Evolutionary conservation across 2,113 vertebrate genomes (phyloP), one percentile per base, ranked within the genome.

Genomic region (Gobius niger): DNA sequence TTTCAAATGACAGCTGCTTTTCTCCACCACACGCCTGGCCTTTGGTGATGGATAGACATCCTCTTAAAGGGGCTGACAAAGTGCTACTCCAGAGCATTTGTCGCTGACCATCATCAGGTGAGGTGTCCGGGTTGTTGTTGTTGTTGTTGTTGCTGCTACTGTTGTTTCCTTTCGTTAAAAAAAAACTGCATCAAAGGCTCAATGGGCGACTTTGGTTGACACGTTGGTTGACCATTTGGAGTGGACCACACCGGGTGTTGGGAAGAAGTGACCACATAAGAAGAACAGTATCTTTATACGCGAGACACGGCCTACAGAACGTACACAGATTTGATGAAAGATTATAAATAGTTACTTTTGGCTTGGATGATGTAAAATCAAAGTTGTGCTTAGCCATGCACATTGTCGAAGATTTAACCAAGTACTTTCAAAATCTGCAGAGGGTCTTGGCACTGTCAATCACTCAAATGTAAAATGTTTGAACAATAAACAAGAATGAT

Each of bases 81-180:
- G 57, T 72, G 64, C 66, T 68, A 61, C 68, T 72, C 65, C 65
- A 51, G 50, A 61, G 54, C 82, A 88, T 80, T 84, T 89, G 86
- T 83, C 73, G 57, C 54, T 74, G 50, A 44, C 6, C 41, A n/a
- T 75, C 63, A 62, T 44, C 67, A 85, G 81, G 74, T 88, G 74
- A 75, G 51, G 67, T 11, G 52, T 52, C n/a, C 19, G 7, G 24
- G 59, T 47, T 24, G 9, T 34, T 47, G 60, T 44, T 24, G 24
- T 24, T 24, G 24, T 24, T 34, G 24, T 34, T 34, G 24, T 4
- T 34, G 24, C 24, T 34, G 59, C 44, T 24, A 7, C 18, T 47
- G 61, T 44, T 47, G 9, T 60, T 60, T 9, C 8, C 40, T n/a
- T 60, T 60, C 7, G 10, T 44, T 16, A 42, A 44, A 56, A 44